These are phyloP conservation scores for Nannospalax galili DNA, from an alignment of 2,113 vertebrate species.

Conservation along the genomic window DNA sequence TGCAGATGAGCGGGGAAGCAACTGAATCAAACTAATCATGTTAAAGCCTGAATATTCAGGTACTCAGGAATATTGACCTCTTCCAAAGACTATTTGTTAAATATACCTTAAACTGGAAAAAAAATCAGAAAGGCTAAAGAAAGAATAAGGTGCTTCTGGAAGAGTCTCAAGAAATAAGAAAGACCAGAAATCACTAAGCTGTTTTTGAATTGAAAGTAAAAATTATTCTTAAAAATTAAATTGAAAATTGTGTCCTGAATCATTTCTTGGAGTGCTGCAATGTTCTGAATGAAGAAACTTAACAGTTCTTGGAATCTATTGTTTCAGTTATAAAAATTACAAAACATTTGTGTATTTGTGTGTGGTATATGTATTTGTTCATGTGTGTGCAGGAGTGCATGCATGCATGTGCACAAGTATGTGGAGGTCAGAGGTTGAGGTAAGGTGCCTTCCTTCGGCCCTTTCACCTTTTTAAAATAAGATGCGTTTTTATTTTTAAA, in stretches of 20 bases:
- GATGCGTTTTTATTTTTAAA: too few species aligned
- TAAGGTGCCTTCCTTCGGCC: neutral
- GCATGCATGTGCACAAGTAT: neutral
- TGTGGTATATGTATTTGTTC: neutral
- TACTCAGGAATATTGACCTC: neutral
- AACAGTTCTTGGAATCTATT: neutral
- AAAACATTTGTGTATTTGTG: neutral
- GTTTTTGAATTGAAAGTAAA: too few species aligned
- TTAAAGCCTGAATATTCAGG: neutral
- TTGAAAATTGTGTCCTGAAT: too few species aligned
- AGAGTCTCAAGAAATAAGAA: neutral
- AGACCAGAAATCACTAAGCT: neutral
- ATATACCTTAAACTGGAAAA: neutral
- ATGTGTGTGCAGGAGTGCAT: neutral
- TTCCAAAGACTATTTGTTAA: conserved; percentile 17
- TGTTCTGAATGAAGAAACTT: neutral
- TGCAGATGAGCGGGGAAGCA: neutral
- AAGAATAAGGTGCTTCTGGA: neutral
- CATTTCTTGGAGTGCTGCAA: too few species aligned
- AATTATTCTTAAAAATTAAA: too few species aligned
- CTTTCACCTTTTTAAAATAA: neutral
- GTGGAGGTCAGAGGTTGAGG: neutral
- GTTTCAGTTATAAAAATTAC: conserved; percentile 11
- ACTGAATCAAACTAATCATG: neutral
- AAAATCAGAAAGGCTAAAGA: neutral